Percentiles rank a stretch among this genome's conserved stretches.
Evolutionary conservation across 2,797 vertebrate species (phyloP).

Genomic region (Yasuhikotakia modesta): DNA sequence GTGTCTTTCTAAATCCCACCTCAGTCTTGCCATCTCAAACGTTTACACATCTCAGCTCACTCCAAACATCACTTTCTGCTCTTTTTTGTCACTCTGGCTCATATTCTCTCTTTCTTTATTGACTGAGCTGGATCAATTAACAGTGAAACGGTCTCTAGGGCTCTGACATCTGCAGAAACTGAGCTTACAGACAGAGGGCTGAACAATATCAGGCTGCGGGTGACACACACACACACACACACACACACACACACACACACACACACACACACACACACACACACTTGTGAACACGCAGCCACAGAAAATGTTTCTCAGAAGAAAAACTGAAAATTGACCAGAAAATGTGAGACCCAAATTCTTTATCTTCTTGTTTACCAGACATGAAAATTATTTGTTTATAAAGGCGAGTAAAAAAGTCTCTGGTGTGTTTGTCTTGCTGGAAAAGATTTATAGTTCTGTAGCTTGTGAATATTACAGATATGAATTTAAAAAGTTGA

Average conservation of each 20-base stretch:
- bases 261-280: background rate
- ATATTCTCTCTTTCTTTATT: background rate
- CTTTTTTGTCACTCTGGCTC: background rate
- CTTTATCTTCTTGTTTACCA: background rate
- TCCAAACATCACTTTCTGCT: background rate
- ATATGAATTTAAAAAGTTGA: background rate
- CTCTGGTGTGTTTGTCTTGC: background rate
- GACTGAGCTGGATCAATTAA: slow-evolving; percentile 24
- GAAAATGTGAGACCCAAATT: background rate
- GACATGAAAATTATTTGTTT: background rate
- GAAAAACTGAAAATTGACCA: background rate
- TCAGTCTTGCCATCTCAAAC: background rate
- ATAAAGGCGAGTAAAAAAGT: background rate
- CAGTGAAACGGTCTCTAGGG: background rate
- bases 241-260: background rate
- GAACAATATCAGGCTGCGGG: background rate
- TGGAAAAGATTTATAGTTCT: background rate
- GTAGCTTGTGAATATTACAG: background rate
- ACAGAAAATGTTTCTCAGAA: background rate
- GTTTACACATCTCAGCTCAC: background rate
- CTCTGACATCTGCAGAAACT: slow-evolving; percentile 27
- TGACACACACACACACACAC: background rate
- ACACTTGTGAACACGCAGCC: slow-evolving; percentile 7
- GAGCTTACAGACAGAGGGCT: background rate
- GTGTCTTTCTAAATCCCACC: background rate